Base-by-base conservation (phyloP, 1,140 invertebrate genomes). In the Apis laboriosa region DNA sequence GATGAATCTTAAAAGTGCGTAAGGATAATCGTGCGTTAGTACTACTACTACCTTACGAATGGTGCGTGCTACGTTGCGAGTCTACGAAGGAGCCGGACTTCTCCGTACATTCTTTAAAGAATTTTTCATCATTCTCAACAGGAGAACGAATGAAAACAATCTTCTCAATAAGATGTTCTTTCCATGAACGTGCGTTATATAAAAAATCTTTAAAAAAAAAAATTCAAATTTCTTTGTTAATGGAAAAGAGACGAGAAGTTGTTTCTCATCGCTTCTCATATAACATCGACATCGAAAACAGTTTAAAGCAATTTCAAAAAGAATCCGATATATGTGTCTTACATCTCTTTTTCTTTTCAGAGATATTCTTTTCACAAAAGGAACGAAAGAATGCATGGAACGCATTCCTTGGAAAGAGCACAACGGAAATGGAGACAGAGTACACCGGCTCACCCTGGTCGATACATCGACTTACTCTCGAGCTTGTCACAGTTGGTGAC, bases 401-500 rank as follows among this genome's bases (percentile, higher is more conserved):
- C 79, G 72, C 73, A 67, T 43, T 58, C 19, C 24, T 0, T 0
- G 43, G 68, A 15, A 73, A 19, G 3, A 11, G 2, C 0, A 15
- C 17, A n/a, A 51, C 51, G 86, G 74, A 63, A 56, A 68, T 77
- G 77, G 78, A 83, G 67, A 66, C 13, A 60, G 24, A 43, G 17
- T 17, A 15, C 28, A 21, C 53, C 89, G 86, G 86, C 85, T 88
- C 87, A 80, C 19, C 60, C 80, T 90, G 83, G 89, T 89, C 90
- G 90, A 90, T 88, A 94, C 86, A 94, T 95, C 95, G 88, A 97
- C 97, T 98, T 98, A 98, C 98, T 98, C 96, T 98, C 97, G 93
- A 98, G 96, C 95, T 97, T 97, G 96, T 98, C 97, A 97, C 98
- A 98, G 96, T 98, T 98, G 95, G 95, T 97, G 95, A 98, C 98